Conservation (phyloP, 2,797 vertebrate genomes). For the Carcharodon carcharias region DNA sequence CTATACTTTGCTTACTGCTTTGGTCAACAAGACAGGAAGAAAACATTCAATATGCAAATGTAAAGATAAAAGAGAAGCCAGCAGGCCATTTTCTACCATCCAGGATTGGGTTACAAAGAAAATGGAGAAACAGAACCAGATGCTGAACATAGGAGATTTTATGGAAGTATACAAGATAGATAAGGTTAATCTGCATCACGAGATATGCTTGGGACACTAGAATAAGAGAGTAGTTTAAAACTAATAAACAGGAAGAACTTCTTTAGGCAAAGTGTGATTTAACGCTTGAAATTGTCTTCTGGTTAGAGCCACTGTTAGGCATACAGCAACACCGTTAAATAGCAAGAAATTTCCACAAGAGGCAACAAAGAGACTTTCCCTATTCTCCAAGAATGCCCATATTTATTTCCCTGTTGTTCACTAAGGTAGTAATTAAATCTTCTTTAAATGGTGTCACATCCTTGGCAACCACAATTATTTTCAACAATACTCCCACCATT, state of each 20-base stretch:
- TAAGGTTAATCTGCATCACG: background rate
- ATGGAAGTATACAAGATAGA: background rate
- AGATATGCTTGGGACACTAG: background rate
- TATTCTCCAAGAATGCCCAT: background rate
- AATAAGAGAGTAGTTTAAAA: background rate
- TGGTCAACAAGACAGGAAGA: background rate
- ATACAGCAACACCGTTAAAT: background rate
- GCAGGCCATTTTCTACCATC: background rate
- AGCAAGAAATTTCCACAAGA: background rate
- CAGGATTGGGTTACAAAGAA: background rate
- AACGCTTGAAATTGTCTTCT: background rate
- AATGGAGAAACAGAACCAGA: background rate
- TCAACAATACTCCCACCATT: background rate
- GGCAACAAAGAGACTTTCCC: background rate
- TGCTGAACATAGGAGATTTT: background rate
- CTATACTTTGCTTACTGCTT: background rate
- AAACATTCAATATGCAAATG: background rate
- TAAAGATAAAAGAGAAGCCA: background rate
- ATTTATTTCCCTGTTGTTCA: background rate
- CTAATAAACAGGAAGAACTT: background rate
- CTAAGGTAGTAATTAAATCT: background rate
- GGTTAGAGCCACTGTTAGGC: background rate
- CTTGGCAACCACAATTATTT: slow-evolving; percentile 13
- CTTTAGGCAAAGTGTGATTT: background rate
- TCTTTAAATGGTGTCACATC: background rate